Evolutionary conservation across 2,797 vertebrate species (phyloP), one percentile per base, ranked within the genome.

Genomic region (Cheirogaleus major): DNA sequence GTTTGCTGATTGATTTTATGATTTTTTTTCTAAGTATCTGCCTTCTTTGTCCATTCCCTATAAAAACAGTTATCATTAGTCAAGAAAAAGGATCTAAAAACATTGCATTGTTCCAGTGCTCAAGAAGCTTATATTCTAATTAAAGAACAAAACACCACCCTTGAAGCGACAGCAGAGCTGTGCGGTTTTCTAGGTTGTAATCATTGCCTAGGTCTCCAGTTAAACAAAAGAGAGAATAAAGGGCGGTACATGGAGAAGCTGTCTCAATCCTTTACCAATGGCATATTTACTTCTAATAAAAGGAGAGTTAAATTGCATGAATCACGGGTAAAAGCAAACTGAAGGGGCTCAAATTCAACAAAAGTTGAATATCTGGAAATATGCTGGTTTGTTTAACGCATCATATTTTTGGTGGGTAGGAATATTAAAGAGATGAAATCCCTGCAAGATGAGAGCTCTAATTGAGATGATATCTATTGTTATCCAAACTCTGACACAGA

Each of bases 111-210:
- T 89, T 95, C n/a, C 27, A 70, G 32, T 75, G 45, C 15, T 92
- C 78, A 72, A 95, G 89, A 96, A 95, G 70, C 63, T 95, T 93
- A 83, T 95, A 92, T 92, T 96, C 93, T 93, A 97, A 96, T 96
- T 93, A 96, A 92, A 92, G 85, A 95, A 95, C 50, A 97, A 91
- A 96, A 95, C 85, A 72, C 52, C 81, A 95, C 81, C 73, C 63
- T 92, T 59, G 69, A 94, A 94, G 89, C n/a, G 41, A 73, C n/a
- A 93, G 41, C 90, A 57, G 69, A 70, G 30, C 70, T 25, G 7
- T 76, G 52, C 23, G 14, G 41, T 85, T 82, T 92, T 79, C 88
- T 89, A 93, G 52, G 27, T 57, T 93, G 23, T 76, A 88, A 91
- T 92, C 85, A 86, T 35, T 89, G 88, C 72, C 38, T 65, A 67